Evolutionary conservation across 2,113 vertebrate species (phyloP).

Genomic region (Petromus typicus): DNA sequence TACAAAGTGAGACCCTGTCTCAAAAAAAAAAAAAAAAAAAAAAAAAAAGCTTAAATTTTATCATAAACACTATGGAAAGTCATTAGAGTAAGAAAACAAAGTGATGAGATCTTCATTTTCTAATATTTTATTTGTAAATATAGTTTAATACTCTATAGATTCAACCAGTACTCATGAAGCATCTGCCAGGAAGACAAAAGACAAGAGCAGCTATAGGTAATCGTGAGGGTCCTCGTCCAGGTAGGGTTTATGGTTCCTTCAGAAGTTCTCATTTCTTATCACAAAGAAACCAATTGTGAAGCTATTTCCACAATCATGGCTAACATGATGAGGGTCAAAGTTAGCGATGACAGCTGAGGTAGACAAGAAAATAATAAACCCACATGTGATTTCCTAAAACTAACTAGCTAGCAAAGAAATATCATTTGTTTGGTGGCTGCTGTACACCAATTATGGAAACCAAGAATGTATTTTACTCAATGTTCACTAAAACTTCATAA

Average conservation of each 20-base stretch:
- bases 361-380: background rate
- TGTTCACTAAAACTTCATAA: background rate
- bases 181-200: background rate
- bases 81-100: background rate
- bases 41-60: constrained; percentile 33
- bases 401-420: background rate
- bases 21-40: too few relatives aligned
- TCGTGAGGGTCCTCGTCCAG: background rate
- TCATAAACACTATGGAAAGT: background rate
- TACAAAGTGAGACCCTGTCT: too few relatives aligned
- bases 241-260: background rate
- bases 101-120: background rate
- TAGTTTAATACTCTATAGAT: background rate
- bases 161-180: constrained; percentile 6
- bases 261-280: background rate
- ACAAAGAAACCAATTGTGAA: background rate
- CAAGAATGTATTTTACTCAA: background rate
- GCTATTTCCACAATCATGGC: background rate
- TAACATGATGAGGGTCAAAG: background rate
- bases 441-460: background rate
- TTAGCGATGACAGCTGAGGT: background rate
- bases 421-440: background rate
- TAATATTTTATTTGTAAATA: background rate
- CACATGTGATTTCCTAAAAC: background rate
- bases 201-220: background rate